phyloP scores from a whole-genome alignment of 2,797 vertebrate species.

The Neosalanx taihuensis region DNA sequence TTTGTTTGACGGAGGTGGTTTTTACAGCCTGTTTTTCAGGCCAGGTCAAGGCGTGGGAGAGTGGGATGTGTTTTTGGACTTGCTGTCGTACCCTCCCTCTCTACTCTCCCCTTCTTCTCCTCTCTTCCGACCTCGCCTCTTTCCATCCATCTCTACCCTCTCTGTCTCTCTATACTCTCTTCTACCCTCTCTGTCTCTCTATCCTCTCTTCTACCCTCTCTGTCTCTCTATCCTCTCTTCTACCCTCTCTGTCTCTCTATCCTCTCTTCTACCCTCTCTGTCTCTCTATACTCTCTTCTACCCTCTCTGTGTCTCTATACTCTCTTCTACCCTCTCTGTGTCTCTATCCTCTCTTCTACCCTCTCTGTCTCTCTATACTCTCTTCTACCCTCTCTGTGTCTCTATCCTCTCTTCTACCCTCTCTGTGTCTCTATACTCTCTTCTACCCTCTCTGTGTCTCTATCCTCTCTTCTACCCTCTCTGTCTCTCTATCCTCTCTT shows the following conservation, averaged over 20 bases:
- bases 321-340: too few relatives aligned
- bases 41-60: neutral
- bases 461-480: too few relatives aligned
- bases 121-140: neutral
- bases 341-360: neutral
- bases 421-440: neutral
- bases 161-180: too few relatives aligned
- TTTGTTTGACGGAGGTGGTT: constrained; percentile 4
- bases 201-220: too few relatives aligned
- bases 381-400: too few relatives aligned
- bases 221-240: too few relatives aligned
- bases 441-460: neutral
- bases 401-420: too few relatives aligned
- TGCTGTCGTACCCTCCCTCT: neutral
- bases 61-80: neutral
- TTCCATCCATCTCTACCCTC: neutral
- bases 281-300: neutral
- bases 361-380: too few relatives aligned
- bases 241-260: neutral
- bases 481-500: too few relatives aligned
- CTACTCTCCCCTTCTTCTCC: neutral
- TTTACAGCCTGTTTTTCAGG: neutral
- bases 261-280: neutral
- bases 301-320: too few relatives aligned
- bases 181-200: too few relatives aligned